Evolutionary conservation across 1,140 invertebrate species (phyloP).

Genomic region (Bilobella aurantiaca): DNA sequence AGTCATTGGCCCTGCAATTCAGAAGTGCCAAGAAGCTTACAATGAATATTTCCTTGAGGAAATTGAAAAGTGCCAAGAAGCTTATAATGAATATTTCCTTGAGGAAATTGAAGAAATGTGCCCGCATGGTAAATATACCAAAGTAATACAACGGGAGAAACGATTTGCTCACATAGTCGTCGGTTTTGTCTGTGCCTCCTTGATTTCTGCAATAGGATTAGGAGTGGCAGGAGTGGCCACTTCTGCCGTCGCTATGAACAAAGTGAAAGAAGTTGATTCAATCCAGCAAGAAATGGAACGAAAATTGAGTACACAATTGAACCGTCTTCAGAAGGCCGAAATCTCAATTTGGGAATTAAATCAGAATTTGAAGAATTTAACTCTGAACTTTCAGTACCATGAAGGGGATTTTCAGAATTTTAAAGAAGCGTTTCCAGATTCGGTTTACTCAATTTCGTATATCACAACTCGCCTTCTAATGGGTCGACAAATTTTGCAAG

Average conservation of each 20-base stretch:
- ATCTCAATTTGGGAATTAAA: no score
- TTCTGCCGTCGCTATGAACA: no score
- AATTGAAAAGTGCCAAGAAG: not conserved
- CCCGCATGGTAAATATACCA: not conserved
- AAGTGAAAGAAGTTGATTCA: no score
- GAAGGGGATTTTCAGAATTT: not conserved
- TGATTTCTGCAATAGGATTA: no score
- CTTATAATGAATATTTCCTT: conserved; percentile 3
- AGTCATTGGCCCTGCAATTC: not conserved
- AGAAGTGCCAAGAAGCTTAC: not conserved
- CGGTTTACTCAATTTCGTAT: not conserved
- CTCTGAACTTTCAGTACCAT: not conserved
- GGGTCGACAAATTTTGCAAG: not conserved
- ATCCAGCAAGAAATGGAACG: no score
- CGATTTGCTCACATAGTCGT: no score
- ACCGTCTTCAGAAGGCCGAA: no score
- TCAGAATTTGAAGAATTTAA: not conserved
- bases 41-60: conserved; percentile 1
- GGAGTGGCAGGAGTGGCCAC: no score
- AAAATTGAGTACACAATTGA: no score
- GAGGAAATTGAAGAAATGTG: conserved; percentile 14
- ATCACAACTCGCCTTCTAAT: not conserved
- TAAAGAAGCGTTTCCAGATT: not conserved
- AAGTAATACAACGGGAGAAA: not conserved
- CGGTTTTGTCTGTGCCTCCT: no score